Evolutionary conservation across 2,113 vertebrate genomes (phyloP).

Genomic region (Pongo pygmaeus): DNA sequence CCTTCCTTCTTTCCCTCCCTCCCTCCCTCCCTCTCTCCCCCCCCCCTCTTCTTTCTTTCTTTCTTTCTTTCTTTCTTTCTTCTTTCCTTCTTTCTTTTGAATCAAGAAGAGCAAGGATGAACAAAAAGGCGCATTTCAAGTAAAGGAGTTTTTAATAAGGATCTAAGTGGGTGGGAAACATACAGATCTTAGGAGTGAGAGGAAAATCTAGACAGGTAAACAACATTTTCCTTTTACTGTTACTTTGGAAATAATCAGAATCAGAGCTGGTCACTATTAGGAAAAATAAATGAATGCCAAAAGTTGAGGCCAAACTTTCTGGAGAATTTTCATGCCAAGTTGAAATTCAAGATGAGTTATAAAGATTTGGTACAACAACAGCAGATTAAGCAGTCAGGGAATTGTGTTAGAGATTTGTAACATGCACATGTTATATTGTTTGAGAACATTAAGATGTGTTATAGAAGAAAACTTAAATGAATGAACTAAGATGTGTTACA

Average conservation of each 20-base stretch:
- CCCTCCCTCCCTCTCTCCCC: accelerated
- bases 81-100: background rate
- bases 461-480: background rate
- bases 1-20: too few species aligned
- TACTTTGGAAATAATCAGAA: constrained; percentile 54
- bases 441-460: background rate
- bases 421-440: background rate
- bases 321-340: constrained; percentile 36
- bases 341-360: constrained; percentile 42
- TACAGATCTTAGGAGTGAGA: background rate
- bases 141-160: constrained; percentile 13
- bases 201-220: constrained; percentile 28
- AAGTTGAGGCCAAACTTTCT: background rate
- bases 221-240: background rate
- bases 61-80: accelerated
- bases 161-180: background rate
- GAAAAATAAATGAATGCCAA: constrained; percentile 1
- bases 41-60: accelerated
- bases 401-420: background rate
- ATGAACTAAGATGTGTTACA: background rate
- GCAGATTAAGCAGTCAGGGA: background rate
- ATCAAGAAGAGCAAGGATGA: background rate
- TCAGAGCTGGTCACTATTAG: background rate
- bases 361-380: background rate
- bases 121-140: background rate